These are phyloP conservation scores for Zosterops pallidus DNA, from an alignment of 2,113 vertebrate genomes.

Conservation along the genomic window DNA sequence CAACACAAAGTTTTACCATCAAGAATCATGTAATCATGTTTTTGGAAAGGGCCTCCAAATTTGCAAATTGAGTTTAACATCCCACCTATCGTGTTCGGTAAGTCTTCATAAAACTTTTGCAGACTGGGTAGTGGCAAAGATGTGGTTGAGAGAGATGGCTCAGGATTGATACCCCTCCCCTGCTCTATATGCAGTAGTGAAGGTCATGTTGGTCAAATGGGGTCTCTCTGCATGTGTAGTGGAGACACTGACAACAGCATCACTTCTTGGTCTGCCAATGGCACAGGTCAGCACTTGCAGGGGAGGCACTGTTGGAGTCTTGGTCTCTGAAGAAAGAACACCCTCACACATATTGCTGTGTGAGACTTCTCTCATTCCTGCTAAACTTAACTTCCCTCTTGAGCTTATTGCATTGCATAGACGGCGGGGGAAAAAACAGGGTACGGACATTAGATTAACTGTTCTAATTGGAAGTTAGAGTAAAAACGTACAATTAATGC, in stretches of 20 bases:
- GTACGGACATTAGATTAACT: not conserved
- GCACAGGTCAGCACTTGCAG: not conserved
- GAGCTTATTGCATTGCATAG: not conserved
- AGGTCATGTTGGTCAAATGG: not conserved
- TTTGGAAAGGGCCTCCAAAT: not conserved
- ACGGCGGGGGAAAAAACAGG: not conserved
- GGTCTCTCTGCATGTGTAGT: not conserved
- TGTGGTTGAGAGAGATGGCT: not conserved
- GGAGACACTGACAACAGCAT: not conserved
- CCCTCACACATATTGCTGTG: not conserved
- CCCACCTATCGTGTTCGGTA: not conserved
- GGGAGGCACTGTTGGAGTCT: not conserved
- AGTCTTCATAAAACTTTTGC: not conserved
- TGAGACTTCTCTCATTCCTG: not conserved
- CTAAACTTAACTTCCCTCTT: not conserved
- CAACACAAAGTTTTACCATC: not conserved
- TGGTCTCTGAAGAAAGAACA: not conserved
- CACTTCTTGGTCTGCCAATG: not conserved
- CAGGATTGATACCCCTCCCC: not conserved
- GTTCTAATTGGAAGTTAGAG: conserved; percentile 2
- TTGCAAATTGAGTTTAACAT: not conserved
- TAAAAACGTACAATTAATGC: not conserved
- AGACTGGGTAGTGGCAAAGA: not conserved
- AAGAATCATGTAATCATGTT: fast-evolving
- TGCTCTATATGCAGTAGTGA: not conserved